Evolutionary conservation across 2,888 invertebrate genomes (phyloP).

Genomic region (Temnothorax unifasciatus): DNA sequence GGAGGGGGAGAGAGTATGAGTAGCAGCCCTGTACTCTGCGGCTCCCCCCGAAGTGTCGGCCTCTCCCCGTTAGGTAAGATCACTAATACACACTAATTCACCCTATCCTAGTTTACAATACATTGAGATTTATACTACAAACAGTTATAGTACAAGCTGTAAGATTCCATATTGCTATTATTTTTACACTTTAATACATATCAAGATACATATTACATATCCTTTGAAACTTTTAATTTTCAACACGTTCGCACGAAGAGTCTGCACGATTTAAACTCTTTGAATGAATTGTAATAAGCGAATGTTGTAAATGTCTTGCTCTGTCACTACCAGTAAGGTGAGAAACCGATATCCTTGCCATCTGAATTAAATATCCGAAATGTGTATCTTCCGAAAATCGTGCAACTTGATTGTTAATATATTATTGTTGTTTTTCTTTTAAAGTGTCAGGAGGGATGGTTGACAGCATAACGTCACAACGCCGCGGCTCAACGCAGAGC

Average conservation of each 20-base stretch:
- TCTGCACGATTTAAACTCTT: slow-evolving; percentile 64
- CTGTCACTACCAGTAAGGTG: slow-evolving; percentile 56
- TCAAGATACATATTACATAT: background rate
- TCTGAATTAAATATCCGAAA: slow-evolving; percentile 28
- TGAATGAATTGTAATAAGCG: slow-evolving; percentile 55
- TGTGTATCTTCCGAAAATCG: background rate
- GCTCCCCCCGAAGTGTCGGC: slow-evolving; percentile 88
- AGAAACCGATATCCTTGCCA: slow-evolving; percentile 48
- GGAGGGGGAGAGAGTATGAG: slow-evolving; percentile 87
- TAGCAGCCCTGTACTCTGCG: slow-evolving; percentile 87
- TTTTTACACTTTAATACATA: slow-evolving; percentile 7
- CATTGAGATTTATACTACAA: background rate
- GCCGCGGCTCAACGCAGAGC: slow-evolving; percentile 88
- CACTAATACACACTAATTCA: slow-evolving; percentile 73
- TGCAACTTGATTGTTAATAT: background rate
- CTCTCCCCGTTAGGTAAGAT: slow-evolving; percentile 88
- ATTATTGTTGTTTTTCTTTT: slow-evolving; percentile 53
- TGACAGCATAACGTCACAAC: slow-evolving; percentile 86
- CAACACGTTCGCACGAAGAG: slow-evolving; percentile 61
- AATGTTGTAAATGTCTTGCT: slow-evolving; percentile 54
- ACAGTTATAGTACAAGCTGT: background rate
- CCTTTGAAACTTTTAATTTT: slow-evolving; percentile 20
- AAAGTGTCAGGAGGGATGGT: slow-evolving; percentile 86
- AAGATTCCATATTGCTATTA: background rate
- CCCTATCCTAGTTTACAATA: background rate